phyloP scores from a whole-genome alignment of 2,113 vertebrate genomes.

The Axis porcinus region DNA sequence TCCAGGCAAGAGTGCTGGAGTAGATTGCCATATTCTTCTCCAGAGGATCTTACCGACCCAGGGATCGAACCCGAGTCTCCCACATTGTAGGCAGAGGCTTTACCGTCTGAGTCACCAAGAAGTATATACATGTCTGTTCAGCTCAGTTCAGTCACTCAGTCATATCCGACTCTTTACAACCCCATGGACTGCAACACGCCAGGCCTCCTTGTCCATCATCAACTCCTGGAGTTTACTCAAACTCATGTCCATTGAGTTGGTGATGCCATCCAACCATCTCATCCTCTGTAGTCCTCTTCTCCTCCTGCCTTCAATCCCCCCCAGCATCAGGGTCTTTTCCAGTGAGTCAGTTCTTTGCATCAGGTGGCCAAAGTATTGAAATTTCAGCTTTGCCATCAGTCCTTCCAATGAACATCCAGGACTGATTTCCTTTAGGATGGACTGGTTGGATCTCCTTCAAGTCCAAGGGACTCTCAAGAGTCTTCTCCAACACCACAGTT shows the following conservation, averaged over 20 bases:
- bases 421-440: too few species aligned
- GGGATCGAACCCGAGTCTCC: not conserved
- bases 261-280: not conserved
- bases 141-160: not conserved
- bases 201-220: not conserved
- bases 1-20: not conserved
- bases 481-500: too few species aligned
- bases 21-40: not conserved
- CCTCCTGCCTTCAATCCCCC: not conserved
- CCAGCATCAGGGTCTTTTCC: not conserved
- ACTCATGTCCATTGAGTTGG: not conserved
- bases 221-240: not conserved
- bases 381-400: too few species aligned
- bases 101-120: not conserved
- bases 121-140: not conserved
- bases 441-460: too few species aligned
- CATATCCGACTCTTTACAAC: fast-evolving
- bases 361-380: too few species aligned
- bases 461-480: too few species aligned
- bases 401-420: too few species aligned
- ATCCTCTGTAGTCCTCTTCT: not conserved
- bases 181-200: not conserved
- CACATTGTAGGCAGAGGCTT: not conserved
- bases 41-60: not conserved
- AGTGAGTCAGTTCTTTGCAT: not conserved